Conservation (phyloP, 2,888 invertebrate species). For the Peribatodes rhomboidaria region DNA sequence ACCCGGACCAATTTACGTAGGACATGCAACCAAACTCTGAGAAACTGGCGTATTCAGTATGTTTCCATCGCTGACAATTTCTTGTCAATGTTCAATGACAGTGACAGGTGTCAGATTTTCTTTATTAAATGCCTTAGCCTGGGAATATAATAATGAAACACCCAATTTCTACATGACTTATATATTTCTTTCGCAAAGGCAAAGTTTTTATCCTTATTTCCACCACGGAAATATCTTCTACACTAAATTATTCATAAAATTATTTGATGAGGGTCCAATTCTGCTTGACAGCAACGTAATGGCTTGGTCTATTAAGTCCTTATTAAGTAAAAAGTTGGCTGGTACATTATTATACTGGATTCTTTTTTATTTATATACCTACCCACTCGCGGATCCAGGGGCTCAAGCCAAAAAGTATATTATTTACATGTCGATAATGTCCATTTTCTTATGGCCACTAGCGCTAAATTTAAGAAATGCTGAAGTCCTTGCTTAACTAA, state of each 20-base stretch:
- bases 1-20: neutral
- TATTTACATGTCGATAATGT: no score
- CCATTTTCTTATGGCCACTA: no score
- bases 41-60: neutral
- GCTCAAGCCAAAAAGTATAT: no score
- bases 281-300: conserved; percentile 9
- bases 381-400: no score
- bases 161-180: neutral
- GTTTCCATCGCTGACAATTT: no score
- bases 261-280: conserved; percentile 16
- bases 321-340: conserved; percentile 1
- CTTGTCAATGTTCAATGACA: neutral
- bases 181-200: neutral
- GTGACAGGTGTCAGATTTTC: neutral
- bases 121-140: no score
- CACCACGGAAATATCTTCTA: neutral
- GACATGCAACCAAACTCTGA: neutral
- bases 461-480: no score
- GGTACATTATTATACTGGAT: neutral
- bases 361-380: neutral
- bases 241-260: conserved; percentile 3
- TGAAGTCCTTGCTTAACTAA: no score
- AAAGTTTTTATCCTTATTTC: neutral
- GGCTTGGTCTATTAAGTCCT: conserved; percentile 7
- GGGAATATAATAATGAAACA: no score